Evolutionary conservation across 2,888 invertebrate species (phyloP).

Genomic region (Nysson spinosus): DNA sequence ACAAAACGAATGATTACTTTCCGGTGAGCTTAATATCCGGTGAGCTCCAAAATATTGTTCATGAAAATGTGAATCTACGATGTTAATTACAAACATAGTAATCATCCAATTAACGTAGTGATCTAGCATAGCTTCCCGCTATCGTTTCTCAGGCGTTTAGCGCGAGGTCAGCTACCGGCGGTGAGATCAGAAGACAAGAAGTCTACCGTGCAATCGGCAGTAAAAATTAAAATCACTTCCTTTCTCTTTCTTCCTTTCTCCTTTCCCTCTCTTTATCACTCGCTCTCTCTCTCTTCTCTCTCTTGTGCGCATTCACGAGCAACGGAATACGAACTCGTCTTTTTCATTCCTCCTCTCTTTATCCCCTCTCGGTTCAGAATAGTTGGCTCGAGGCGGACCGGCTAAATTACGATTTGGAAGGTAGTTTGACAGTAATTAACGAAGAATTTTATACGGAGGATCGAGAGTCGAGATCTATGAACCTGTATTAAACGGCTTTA

Average conservation of each 20-base stretch:
- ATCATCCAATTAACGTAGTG: no score
- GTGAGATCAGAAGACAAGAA: conserved; percentile 60
- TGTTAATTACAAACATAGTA: no score
- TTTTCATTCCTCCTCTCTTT: background rate
- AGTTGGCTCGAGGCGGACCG: conserved; percentile 38
- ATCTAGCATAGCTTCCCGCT: conserved; percentile 27
- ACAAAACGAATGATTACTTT: no score
- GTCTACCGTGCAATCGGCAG: conserved; percentile 42
- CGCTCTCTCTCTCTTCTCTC: conserved; percentile 1
- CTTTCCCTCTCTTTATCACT: background rate
- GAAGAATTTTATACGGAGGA: conserved; percentile 60
- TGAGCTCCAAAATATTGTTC: no score
- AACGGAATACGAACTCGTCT: background rate
- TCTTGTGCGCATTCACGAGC: background rate
- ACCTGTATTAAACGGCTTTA: conserved; percentile 61
- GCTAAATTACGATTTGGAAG: conserved; percentile 57
- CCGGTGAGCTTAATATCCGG: no score
- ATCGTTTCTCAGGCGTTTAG: conserved; percentile 49
- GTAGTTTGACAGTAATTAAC: conserved; percentile 65
- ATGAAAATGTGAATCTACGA: no score
- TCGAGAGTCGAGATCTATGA: conserved; percentile 51
- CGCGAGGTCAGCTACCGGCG: conserved; percentile 57
- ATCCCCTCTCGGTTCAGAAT: background rate
- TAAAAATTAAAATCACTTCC: conserved; percentile 57
- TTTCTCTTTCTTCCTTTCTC: background rate